Conservation (phyloP, 2,113 vertebrate genomes). For the Cercocebus atys region DNA sequence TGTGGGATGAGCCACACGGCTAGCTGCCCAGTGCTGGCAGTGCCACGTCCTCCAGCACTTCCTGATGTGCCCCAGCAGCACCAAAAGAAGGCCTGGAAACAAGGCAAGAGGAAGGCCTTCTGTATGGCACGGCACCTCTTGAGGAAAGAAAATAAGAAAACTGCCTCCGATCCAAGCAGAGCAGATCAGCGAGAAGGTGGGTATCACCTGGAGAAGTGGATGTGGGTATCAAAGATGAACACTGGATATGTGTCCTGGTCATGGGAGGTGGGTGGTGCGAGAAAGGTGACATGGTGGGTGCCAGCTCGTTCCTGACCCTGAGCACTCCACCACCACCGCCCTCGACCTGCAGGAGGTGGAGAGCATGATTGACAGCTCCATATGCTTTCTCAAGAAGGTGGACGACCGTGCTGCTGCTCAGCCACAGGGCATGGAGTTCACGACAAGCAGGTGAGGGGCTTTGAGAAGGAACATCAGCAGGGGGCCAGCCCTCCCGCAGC, state of each 20-base stretch:
- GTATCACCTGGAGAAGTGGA: not conserved
- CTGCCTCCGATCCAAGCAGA: conserved; percentile 7
- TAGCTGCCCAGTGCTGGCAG: conserved; percentile 92
- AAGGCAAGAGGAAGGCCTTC: conserved; percentile 92
- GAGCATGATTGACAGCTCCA: conserved; percentile 94
- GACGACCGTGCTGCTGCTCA: conserved; percentile 94
- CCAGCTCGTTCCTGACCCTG: conserved; percentile 96
- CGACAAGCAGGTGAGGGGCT: conserved; percentile 94
- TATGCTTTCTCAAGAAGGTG: conserved; percentile 95
- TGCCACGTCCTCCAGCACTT: conserved; percentile 97
- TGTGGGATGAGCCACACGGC: conserved; percentile 99
- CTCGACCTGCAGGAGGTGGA: conserved; percentile 95
- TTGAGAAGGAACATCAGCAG: conserved; percentile 95
- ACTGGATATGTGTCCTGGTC: not conserved
- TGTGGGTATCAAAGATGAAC: not conserved
- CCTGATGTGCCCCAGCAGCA: conserved; percentile 89
- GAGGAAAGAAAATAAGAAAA: conserved; percentile 52
- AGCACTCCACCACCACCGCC: conserved; percentile 84
- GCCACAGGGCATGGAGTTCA: conserved; percentile 91
- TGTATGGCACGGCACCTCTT: not conserved
- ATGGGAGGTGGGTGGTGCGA: not conserved
- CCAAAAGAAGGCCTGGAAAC: conserved; percentile 97
- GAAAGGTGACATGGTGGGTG: conserved; percentile 91
- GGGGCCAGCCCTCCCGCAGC: conserved; percentile 91
- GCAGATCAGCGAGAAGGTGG: conserved; percentile 56